Percentiles rank a stretch among this genome's conserved stretches.
phyloP scores from a whole-genome alignment of 2,888 invertebrate species.

The Biston stratarius region DNA sequence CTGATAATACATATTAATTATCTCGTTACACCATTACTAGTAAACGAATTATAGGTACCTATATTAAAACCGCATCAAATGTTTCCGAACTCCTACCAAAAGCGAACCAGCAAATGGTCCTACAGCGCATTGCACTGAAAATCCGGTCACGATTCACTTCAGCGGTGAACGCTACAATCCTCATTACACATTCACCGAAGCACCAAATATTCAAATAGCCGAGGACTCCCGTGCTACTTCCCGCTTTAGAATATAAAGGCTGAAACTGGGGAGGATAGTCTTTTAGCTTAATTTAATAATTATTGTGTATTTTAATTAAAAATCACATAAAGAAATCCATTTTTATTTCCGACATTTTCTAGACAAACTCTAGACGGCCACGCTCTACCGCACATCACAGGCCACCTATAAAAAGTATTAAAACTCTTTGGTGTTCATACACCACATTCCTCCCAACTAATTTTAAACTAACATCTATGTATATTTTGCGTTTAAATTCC shows the following conservation, averaged over 20 bases:
- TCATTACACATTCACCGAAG: constrained; percentile 27
- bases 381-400: too few relatives aligned
- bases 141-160: constrained; percentile 21
- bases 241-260: constrained; percentile 12
- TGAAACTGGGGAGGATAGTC: constrained; percentile 2
- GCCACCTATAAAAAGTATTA: too few relatives aligned
- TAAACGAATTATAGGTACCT: background rate
- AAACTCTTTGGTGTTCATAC: too few relatives aligned
- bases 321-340: too few relatives aligned
- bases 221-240: background rate
- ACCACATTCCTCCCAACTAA: too few relatives aligned
- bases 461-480: too few relatives aligned
- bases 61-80: background rate
- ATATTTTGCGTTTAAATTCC: too few relatives aligned
- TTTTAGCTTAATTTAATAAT: background rate
- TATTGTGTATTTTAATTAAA: too few relatives aligned
- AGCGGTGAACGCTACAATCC: constrained; percentile 14
- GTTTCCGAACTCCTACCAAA: constrained; percentile 10
- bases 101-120: constrained; percentile 14
- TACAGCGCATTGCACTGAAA: constrained; percentile 20
- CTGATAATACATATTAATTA: too few relatives aligned
- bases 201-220: constrained; percentile 20
- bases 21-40: too few relatives aligned
- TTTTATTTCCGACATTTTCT: too few relatives aligned
- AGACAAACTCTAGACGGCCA: too few relatives aligned